Conservation (phyloP, 2,888 invertebrate genomes). For the Drosophila anomelani region DNA sequence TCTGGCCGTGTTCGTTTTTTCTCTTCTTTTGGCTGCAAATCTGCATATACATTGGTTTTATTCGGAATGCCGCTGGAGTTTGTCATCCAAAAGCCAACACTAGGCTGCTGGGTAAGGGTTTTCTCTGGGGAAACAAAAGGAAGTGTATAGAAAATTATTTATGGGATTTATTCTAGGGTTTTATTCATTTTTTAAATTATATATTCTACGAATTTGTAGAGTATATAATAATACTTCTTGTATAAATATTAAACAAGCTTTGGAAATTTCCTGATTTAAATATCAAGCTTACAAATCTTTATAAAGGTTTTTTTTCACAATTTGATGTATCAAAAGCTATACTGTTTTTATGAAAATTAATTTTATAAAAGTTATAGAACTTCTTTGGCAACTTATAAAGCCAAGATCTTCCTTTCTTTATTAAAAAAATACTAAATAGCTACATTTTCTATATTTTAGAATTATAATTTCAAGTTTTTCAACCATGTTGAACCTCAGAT, state of each 20-base stretch:
- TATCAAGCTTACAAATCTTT: not conserved
- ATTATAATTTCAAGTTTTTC: not conserved
- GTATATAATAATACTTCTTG: not conserved
- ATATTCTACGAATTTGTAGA: not conserved
- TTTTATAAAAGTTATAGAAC: too few relatives aligned
- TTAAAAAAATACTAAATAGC: not conserved
- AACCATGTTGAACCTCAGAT: not conserved
- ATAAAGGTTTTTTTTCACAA: not conserved
- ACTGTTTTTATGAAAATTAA: too few relatives aligned
- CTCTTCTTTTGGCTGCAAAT: conserved; percentile 14
- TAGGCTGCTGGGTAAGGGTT: conserved; percentile 5
- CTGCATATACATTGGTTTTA: conserved; percentile 32
- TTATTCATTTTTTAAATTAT: not conserved
- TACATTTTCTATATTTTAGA: not conserved
- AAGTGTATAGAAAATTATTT: not conserved
- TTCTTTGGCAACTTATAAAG: not conserved
- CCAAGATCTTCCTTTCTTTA: fast-evolving
- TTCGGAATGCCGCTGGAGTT: conserved; percentile 31
- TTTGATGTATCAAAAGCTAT: not conserved
- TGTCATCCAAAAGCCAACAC: conserved; percentile 24
- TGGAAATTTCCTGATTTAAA: not conserved
- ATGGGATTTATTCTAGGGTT: not conserved
- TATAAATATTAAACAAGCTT: not conserved
- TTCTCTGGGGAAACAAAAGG: not conserved
- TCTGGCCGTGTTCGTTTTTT: not conserved